phyloP scores from a whole-genome alignment of 2,888 invertebrate species.

The Andrena camellia region DNA sequence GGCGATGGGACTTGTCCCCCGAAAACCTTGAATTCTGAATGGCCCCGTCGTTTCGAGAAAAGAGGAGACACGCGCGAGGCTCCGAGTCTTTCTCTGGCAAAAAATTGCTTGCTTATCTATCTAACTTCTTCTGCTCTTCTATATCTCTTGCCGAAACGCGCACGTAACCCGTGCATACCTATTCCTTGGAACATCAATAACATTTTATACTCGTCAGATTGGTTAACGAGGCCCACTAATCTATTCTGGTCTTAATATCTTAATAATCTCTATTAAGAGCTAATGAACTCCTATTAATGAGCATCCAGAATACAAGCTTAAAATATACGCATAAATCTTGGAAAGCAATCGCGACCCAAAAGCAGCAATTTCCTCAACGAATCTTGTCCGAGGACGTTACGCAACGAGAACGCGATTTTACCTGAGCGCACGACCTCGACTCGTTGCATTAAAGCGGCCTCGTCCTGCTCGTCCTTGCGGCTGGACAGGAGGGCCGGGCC shows the following conservation, averaged over 20 bases:
- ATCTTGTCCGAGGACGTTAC: slow-evolving; percentile 11
- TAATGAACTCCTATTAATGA: no score
- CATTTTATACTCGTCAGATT: no score
- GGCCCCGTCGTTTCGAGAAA: slow-evolving; percentile 10
- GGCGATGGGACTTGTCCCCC: slow-evolving; percentile 33
- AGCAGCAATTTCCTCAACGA: neutral
- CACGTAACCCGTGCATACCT: no score
- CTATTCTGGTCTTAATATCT: no score
- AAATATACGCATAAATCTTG: neutral
- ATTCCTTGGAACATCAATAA: no score
- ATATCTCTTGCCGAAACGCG: no score
- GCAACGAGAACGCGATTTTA: slow-evolving; percentile 30
- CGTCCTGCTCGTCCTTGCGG: neutral
- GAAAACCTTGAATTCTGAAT: slow-evolving; percentile 55
- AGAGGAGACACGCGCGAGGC: neutral
- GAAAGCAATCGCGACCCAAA: neutral
- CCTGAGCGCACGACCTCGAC: slow-evolving; percentile 59
- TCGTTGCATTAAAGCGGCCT: slow-evolving; percentile 6
- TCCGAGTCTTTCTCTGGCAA: neutral
- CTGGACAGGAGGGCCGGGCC: neutral
- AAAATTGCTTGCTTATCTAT: neutral
- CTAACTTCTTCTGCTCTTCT: neutral
- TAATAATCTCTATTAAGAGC: no score
- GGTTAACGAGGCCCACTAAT: no score
- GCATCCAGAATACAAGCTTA: no score